phyloP scores from a whole-genome alignment of 2,797 vertebrate genomes.

The Podargus strigoides region DNA sequence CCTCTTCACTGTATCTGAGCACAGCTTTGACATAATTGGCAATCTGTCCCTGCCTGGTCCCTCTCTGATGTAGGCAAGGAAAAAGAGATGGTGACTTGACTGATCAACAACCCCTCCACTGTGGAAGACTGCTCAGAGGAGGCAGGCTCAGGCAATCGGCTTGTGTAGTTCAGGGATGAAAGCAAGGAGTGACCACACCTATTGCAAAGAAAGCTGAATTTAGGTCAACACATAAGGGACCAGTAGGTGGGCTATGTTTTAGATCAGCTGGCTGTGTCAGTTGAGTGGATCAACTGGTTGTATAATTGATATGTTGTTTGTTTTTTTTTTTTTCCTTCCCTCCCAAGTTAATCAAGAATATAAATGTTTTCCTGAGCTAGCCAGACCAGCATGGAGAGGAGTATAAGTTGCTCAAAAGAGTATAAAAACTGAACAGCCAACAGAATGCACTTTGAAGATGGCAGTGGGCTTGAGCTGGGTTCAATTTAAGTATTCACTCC shows the following conservation, averaged over 20 bases:
- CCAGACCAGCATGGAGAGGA: background rate
- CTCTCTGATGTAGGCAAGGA: background rate
- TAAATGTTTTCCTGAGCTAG: background rate
- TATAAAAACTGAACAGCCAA: background rate
- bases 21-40: background rate
- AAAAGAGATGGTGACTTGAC: background rate
- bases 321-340: background rate
- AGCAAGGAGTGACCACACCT: background rate
- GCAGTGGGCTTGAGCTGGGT: background rate
- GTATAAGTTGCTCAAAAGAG: background rate
- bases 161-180: background rate
- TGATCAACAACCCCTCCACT: background rate
- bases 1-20: background rate
- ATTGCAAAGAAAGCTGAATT: background rate
- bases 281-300: background rate
- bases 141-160: background rate
- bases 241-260: background rate
- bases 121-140: background rate
- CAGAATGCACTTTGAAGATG: background rate
- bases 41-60: background rate
- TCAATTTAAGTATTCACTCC: background rate
- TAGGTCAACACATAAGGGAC: background rate
- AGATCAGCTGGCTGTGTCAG: background rate
- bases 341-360: background rate
- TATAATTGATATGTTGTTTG: background rate